Percentiles rank a stretch among this genome's conserved stretches.
Evolutionary conservation across 92 coral and sea anemone genomes (phyloP).

Genomic region (Parazoanthus darwini): DNA sequence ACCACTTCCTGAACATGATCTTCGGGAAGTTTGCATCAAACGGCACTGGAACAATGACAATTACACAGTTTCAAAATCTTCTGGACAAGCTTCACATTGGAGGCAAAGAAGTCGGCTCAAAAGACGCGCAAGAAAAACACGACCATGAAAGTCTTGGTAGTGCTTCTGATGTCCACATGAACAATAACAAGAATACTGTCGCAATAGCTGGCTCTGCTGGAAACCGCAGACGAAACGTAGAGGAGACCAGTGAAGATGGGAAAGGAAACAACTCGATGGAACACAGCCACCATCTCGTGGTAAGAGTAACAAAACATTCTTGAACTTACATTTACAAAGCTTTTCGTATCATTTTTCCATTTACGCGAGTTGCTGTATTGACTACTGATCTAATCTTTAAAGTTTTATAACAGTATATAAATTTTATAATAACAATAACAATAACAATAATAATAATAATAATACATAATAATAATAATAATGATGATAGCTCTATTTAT

Average conservation of each 20-base stretch:
- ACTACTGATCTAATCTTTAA: no score
- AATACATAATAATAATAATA: no score
- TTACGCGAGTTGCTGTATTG: no score
- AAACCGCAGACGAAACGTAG: background rate
- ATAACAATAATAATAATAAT: no score
- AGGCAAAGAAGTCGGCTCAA: background rate
- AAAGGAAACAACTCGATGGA: background rate
- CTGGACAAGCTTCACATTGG: conserved; percentile 2
- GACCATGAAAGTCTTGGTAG: background rate
- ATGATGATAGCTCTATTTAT: no score
- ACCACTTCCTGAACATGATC: conserved; percentile 4
- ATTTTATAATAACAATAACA: no score
- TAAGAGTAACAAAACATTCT: no score
- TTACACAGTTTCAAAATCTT: conserved; percentile 9
- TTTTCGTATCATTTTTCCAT: no score
- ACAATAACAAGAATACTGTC: background rate
- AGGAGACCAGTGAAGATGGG: background rate
- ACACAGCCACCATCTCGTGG: background rate
- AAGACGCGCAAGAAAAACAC: background rate
- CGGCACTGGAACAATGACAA: background rate
- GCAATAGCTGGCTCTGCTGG: background rate
- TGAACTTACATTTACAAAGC: background rate
- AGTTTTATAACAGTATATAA: no score
- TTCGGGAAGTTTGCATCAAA: conserved; percentile 16
- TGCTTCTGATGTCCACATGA: background rate